Conservation (phyloP, 2,888 invertebrate species). For the Pachycephus smyrnensis region DNA sequence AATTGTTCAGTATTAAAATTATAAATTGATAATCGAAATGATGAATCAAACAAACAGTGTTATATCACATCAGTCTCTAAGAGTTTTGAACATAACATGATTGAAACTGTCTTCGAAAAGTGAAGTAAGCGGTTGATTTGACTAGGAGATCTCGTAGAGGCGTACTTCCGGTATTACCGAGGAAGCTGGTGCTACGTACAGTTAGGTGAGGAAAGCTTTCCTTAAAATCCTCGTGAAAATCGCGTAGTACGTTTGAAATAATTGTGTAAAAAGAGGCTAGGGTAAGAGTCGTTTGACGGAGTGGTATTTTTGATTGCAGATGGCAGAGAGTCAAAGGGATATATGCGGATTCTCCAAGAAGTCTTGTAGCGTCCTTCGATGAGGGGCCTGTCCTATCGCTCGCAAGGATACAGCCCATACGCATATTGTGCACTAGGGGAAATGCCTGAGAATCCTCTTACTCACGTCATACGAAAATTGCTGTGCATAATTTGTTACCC, state of each 20-base stretch:
- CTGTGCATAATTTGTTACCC: constrained; percentile 55
- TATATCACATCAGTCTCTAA: neutral
- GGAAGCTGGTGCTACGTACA: constrained; percentile 47
- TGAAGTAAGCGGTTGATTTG: constrained; percentile 9
- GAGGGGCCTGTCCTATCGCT: neutral
- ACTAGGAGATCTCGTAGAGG: constrained; percentile 2
- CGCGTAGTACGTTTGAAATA: neutral
- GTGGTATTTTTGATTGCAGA: constrained; percentile 50
- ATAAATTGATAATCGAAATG: neutral
- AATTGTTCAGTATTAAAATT: neutral
- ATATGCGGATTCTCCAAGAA: constrained; percentile 43
- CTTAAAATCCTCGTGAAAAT: neutral
- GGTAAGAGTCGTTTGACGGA: neutral
- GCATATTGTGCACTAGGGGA: constrained; percentile 9
- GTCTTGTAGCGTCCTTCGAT: constrained; percentile 33
- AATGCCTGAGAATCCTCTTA: constrained; percentile 31
- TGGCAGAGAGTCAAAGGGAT: constrained; percentile 47
- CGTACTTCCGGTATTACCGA: constrained; percentile 47
- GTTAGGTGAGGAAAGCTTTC: constrained; percentile 51
- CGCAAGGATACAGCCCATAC: constrained; percentile 22
- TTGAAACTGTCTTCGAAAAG: neutral
- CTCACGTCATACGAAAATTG: constrained; percentile 30
- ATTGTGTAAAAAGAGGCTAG: neutral
- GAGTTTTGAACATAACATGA: neutral
- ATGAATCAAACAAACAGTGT: neutral